phyloP scores from a whole-genome alignment of 2,888 invertebrate genomes.

The Schrankia costaestrigalis region DNA sequence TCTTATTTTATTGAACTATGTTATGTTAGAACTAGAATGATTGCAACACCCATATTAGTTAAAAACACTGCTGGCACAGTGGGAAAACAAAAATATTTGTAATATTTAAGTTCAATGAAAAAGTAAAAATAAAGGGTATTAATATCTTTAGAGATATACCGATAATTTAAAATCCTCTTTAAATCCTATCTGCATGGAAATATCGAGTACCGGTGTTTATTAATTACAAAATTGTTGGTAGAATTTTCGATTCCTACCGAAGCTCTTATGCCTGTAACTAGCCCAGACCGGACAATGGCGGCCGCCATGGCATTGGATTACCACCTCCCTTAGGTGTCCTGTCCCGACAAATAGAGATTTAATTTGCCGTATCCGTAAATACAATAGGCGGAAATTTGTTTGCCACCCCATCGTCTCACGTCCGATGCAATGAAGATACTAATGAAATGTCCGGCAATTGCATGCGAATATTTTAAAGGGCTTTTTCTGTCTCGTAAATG shows the following conservation, averaged over 20 bases:
- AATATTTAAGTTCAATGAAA: no score
- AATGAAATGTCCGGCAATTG: slow-evolving; percentile 15
- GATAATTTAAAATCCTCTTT: no score
- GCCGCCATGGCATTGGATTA: slow-evolving; percentile 63
- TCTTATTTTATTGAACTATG: no score
- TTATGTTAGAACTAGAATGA: no score
- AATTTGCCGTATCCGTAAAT: slow-evolving; percentile 70
- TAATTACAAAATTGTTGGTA: slow-evolving; percentile 65
- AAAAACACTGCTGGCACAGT: no score
- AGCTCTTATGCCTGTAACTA: slow-evolving; percentile 65
- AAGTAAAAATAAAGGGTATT: no score
- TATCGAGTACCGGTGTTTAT: slow-evolving; percentile 57
- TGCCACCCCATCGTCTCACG: slow-evolving; percentile 40
- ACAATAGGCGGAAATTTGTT: slow-evolving; percentile 65
- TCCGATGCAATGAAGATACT: slow-evolving; percentile 38
- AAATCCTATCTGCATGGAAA: slow-evolving; percentile 16
- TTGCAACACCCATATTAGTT: no score
- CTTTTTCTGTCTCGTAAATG: not conserved
- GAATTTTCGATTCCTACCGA: slow-evolving; percentile 44
- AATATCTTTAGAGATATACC: no score
- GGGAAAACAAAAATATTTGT: no score
- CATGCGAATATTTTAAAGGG: slow-evolving; percentile 11
- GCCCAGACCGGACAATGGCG: slow-evolving; percentile 61
- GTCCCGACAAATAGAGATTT: slow-evolving; percentile 67
- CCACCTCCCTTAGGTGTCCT: slow-evolving; percentile 52